A percentile compares a stretch with the other conserved stretches of the same genome.
Evolutionary conservation across 64 coral and sea anemone species (phyloP).

Genomic region (Montipora foliosa): DNA sequence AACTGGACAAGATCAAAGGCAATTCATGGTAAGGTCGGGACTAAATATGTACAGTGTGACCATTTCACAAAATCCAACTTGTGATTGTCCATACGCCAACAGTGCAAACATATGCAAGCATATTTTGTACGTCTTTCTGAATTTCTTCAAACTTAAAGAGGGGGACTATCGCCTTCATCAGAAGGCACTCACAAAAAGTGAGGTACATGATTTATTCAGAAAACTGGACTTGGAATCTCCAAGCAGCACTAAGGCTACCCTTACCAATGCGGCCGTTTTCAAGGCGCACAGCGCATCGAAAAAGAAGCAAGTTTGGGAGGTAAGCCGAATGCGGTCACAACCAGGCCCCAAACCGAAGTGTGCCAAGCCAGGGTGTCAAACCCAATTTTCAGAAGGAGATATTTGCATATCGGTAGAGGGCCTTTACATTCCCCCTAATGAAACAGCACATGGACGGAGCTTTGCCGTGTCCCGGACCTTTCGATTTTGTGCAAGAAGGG

Average conservation of each 20-base stretch:
- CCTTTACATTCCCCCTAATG: conserved; percentile 11
- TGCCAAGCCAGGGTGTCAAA: neutral
- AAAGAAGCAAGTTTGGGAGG: conserved; percentile 21
- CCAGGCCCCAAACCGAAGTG: conserved; percentile 22
- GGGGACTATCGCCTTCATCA: conserved; percentile 17
- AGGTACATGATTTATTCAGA: neutral
- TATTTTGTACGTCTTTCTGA: neutral
- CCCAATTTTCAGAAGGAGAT: conserved; percentile 4
- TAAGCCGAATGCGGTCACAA: neutral
- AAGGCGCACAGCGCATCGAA: neutral
- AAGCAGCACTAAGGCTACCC: neutral
- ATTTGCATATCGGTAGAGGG: conserved; percentile 5
- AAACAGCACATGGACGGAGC: conserved; percentile 1
- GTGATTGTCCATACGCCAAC: conserved; percentile 48
- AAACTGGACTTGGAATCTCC: neutral
- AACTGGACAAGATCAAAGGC: neutral
- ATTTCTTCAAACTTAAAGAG: conserved; percentile 9
- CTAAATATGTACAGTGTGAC: conserved; percentile 10
- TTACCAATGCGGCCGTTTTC: neutral
- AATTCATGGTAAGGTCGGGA: conserved; percentile 38
- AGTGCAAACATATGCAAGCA: conserved; percentile 27
- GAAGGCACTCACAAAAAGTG: conserved; percentile 38
- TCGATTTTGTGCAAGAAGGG: conserved; percentile 1
- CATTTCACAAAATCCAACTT: conserved; percentile 22
- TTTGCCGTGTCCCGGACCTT: conserved; percentile 4